These are phyloP conservation scores for Aproaerema taeniolella DNA, from an alignment of 2,888 invertebrate genomes.

Conservation along the genomic window DNA sequence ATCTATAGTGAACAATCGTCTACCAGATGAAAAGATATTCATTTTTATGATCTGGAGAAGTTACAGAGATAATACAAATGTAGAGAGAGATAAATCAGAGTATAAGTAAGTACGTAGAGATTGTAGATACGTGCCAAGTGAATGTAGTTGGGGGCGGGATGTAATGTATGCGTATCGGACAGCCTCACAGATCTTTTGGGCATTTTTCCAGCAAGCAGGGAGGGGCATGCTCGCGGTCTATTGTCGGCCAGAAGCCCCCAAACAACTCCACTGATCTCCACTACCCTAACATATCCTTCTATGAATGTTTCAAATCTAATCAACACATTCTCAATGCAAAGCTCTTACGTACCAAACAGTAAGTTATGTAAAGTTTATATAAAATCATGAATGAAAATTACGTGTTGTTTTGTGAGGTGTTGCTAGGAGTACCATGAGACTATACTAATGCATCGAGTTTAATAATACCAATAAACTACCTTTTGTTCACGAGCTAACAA, in stretches of 20 bases:
- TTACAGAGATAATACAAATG: too few relatives aligned
- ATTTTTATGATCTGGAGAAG: too few relatives aligned
- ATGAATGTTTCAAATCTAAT: background rate
- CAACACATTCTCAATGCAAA: slow-evolving; percentile 2
- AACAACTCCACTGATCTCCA: too few relatives aligned
- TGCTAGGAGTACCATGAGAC: slow-evolving; percentile 9
- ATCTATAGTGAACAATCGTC: too few relatives aligned
- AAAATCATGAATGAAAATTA: slow-evolving; percentile 18
- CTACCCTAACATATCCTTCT: too few relatives aligned
- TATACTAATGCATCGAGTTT: slow-evolving; percentile 28
- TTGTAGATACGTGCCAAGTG: slow-evolving; percentile 20
- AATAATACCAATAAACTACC: slow-evolving; percentile 42
- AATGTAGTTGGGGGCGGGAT: slow-evolving; percentile 14
- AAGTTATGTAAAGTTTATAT: too few relatives aligned
- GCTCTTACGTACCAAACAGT: background rate
- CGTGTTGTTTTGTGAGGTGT: slow-evolving; percentile 16
- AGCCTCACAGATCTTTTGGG: slow-evolving; percentile 20
- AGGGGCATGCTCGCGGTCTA: slow-evolving; percentile 36
- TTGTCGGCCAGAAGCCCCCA: background rate
- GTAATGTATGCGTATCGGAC: slow-evolving; percentile 18
- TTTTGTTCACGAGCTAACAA: slow-evolving; percentile 47
- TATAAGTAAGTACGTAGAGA: too few relatives aligned
- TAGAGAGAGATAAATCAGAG: too few relatives aligned
- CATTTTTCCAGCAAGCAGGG: slow-evolving; percentile 25
- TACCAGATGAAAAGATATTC: too few relatives aligned